Percentiles rank a stretch among this genome's conserved stretches.
Evolutionary conservation across 2,888 invertebrate species (phyloP).

Genomic region (Rutpela maculata): DNA sequence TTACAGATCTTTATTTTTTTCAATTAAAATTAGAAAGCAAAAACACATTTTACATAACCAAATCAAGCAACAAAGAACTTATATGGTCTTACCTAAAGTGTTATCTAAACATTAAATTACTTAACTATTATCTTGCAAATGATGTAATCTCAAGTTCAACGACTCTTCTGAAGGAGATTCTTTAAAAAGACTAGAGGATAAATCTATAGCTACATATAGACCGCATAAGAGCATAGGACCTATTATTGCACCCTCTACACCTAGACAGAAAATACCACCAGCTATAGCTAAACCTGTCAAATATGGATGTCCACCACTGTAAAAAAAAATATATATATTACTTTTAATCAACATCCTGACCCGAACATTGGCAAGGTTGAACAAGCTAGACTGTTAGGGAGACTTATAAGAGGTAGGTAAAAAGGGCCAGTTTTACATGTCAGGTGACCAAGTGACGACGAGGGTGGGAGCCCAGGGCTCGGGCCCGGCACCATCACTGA

Average conservation of each 20-base stretch:
- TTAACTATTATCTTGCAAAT: constrained; percentile 31
- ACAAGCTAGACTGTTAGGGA: too few relatives aligned
- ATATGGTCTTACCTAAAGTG: background rate
- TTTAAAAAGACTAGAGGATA: constrained; percentile 83
- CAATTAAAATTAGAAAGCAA: background rate
- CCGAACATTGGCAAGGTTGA: too few relatives aligned
- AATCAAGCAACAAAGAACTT: background rate
- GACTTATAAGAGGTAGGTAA: too few relatives aligned
- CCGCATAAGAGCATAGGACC: constrained; percentile 96
- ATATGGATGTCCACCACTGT: constrained; percentile 90
- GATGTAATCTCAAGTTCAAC: constrained; percentile 57
- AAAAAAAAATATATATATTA: constrained; percentile 23
- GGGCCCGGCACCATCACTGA: too few relatives aligned
- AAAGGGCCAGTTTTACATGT: too few relatives aligned
- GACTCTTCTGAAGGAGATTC: constrained; percentile 81
- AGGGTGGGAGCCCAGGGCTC: too few relatives aligned
- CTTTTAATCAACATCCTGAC: too few relatives aligned
- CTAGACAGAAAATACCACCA: constrained; percentile 98
- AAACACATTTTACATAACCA: background rate
- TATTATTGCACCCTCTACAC: constrained; percentile 97
- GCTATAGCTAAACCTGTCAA: constrained; percentile 97
- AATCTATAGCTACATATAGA: constrained; percentile 93
- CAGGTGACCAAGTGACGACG: too few relatives aligned
- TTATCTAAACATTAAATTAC: background rate
- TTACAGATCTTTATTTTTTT: background rate